A percentile compares a stretch with the other conserved stretches of the same genome.
Conservation (phyloP, 2,888 invertebrate species). For the Deilephila elpenor region DNA sequence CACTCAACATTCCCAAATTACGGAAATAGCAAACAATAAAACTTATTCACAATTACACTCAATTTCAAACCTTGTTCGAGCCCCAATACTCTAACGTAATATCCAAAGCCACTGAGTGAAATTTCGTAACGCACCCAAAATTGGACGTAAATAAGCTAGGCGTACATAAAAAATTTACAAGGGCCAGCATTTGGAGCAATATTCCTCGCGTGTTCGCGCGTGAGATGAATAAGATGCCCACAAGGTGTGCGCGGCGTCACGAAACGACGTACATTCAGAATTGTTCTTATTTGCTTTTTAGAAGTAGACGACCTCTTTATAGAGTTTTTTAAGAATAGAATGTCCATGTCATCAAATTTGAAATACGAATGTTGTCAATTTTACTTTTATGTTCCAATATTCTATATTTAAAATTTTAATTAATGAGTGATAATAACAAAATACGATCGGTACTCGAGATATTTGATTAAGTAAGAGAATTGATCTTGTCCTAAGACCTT, state of each 20-base stretch:
- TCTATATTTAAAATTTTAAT: too few species aligned
- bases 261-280: not conserved
- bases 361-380: too few species aligned
- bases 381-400: too few species aligned
- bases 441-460: too few species aligned
- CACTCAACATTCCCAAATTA: not conserved
- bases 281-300: not conserved
- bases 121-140: conserved; percentile 36
- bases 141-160: conserved; percentile 39
- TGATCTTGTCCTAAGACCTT: too few species aligned
- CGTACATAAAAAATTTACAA: conserved; percentile 44
- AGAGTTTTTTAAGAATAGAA: not conserved
- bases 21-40: not conserved
- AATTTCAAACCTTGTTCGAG: not conserved
- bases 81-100: conserved; percentile 27
- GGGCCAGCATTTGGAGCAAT: conserved; percentile 41
- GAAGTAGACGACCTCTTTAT: not conserved
- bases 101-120: conserved; percentile 18
- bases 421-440: too few species aligned
- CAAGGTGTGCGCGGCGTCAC: not conserved
- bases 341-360: too few species aligned
- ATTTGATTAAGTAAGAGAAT: too few species aligned
- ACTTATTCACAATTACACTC: not conserved
- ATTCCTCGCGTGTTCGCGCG: conserved; percentile 42
- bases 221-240: conserved; percentile 32